These are phyloP conservation scores for Heloderma charlesbogerti DNA, from an alignment of 2,113 vertebrate genomes.

Conservation along the genomic window DNA sequence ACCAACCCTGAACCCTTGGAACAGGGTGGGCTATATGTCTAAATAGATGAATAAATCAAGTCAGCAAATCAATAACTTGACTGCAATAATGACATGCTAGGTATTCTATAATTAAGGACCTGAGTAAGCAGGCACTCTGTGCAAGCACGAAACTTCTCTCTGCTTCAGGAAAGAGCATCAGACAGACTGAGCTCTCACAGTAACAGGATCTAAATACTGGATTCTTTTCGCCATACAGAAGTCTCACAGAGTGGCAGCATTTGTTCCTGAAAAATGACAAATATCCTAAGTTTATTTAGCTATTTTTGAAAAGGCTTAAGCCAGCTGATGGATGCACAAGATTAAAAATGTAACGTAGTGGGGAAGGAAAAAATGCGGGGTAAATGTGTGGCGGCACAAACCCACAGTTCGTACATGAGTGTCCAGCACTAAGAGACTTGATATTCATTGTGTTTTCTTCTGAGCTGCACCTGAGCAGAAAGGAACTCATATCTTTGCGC, in stretches of 20 bases:
- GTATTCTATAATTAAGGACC: slow-evolving; percentile 18
- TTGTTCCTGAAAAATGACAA: slow-evolving; percentile 47
- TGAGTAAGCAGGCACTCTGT: slow-evolving; percentile 37
- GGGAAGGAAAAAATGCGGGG: background rate
- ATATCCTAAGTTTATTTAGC: slow-evolving; percentile 40
- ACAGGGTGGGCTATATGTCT: background rate
- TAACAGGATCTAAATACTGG: slow-evolving; percentile 36
- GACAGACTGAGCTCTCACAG: background rate
- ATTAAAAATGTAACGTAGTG: slow-evolving; percentile 12
- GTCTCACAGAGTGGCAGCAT: slow-evolving; percentile 20
- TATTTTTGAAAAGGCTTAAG: slow-evolving; percentile 41
- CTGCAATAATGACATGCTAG: slow-evolving; percentile 30
- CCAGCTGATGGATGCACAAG: slow-evolving; percentile 27
- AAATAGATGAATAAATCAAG: slow-evolving; percentile 26
- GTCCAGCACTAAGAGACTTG: slow-evolving; percentile 17
- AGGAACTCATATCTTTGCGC: slow-evolving; percentile 6
- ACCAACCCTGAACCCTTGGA: background rate
- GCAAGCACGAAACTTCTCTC: background rate
- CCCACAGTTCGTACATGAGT: background rate
- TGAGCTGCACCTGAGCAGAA: slow-evolving; percentile 29
- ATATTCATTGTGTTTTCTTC: slow-evolving; percentile 4
- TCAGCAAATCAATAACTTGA: slow-evolving; percentile 9
- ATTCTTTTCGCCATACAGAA: slow-evolving; percentile 37
- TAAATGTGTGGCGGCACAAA: slow-evolving; percentile 7
- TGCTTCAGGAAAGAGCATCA: slow-evolving; percentile 25